Conservation (phyloP, 2,888 invertebrate species). For the Drosophila formosana region DNA sequence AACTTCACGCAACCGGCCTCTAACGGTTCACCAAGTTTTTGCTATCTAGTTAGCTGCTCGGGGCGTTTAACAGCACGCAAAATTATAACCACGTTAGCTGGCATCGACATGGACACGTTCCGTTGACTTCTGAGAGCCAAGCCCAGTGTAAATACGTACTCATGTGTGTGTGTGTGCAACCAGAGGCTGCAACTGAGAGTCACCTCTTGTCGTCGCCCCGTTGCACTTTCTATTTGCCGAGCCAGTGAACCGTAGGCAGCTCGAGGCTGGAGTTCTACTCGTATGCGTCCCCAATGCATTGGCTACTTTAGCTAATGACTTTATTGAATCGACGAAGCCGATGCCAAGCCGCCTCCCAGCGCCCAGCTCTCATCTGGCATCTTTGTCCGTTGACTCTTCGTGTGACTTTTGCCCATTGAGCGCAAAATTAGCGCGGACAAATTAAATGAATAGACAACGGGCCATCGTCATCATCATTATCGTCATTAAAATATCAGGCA, state of each 20-base stretch:
- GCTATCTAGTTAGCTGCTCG: conserved; percentile 35
- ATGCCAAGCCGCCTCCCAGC: neutral
- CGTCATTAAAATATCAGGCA: conserved; percentile 29
- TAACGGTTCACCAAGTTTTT: conserved; percentile 12
- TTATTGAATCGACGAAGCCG: conserved; percentile 67
- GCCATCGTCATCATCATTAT: conserved; percentile 32
- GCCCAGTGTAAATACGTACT: conserved; percentile 2
- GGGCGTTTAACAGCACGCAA: conserved; percentile 56
- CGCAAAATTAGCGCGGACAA: conserved; percentile 69
- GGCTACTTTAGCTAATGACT: conserved; percentile 78
- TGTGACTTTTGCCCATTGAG: conserved; percentile 72
- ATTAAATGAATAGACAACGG: conserved; percentile 71
- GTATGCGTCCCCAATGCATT: conserved; percentile 59
- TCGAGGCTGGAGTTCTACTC: conserved; percentile 19
- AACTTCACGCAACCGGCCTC: conserved; percentile 3
- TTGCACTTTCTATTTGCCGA: conserved; percentile 75
- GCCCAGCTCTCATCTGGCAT: conserved; percentile 18
- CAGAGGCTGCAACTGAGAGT: conserved; percentile 26
- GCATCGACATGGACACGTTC: conserved; percentile 59
- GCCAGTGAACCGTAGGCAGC: conserved; percentile 61
- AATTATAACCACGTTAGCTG: conserved; percentile 51
- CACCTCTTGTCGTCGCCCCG: conserved; percentile 42
- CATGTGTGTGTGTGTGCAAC: conserved; percentile 9
- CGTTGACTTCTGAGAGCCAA: conserved; percentile 52
- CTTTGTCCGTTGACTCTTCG: conserved; percentile 57